Evolutionary conservation across 2,113 vertebrate genomes (phyloP).

Genomic region (Coregonus clupeaformis): DNA sequence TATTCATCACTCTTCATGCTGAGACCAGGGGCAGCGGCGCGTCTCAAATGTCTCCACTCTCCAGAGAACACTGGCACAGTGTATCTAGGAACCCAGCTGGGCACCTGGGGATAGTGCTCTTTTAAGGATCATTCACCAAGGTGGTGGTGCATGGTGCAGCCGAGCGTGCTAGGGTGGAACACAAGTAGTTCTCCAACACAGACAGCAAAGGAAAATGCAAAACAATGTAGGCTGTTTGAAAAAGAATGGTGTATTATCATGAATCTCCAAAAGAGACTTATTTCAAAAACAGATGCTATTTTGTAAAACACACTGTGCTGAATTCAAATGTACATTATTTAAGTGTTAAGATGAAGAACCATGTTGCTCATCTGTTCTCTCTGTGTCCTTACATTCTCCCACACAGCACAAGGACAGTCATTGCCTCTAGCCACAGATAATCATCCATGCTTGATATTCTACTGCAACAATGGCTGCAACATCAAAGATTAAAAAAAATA

Average conservation of each 20-base stretch:
- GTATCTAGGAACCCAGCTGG: neutral
- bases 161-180: neutral
- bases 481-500: neutral
- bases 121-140: neutral
- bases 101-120: neutral
- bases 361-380: neutral
- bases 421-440: conserved; percentile 10
- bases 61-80: neutral
- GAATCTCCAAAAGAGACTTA: neutral
- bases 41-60: conserved; percentile 22
- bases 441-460: neutral
- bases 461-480: conserved; percentile 1
- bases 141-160: neutral
- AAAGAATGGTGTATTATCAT: neutral
- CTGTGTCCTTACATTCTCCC: neutral
- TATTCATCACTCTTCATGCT: conserved; percentile 5
- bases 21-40: neutral
- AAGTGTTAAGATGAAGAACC: neutral
- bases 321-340: too few relatives aligned
- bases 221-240: neutral
- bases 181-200: neutral
- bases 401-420: conserved; percentile 3
- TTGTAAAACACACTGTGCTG: neutral
- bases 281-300: neutral
- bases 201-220: too few relatives aligned